Conservation (phyloP, 2,888 invertebrate species). For the Pocota personata region DNA sequence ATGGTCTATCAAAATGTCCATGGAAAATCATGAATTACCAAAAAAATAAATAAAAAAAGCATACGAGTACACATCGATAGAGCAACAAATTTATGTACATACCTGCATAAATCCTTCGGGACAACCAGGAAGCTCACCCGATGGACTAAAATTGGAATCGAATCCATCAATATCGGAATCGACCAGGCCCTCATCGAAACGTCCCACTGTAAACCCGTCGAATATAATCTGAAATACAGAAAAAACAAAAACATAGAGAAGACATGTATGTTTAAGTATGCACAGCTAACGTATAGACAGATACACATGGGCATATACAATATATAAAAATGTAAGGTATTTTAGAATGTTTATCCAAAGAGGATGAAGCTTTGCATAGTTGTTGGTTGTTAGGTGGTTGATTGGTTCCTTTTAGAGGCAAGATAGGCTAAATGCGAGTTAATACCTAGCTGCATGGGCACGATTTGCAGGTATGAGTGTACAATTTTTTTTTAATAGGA, state of each 20-base stretch:
- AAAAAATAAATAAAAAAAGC: not conserved
- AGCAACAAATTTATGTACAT: slow-evolving; percentile 78
- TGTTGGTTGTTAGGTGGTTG: slow-evolving; percentile 63
- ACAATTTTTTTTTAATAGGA: slow-evolving; percentile 37
- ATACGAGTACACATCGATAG: not conserved
- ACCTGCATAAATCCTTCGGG: slow-evolving; percentile 95
- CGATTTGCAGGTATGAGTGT: slow-evolving; percentile 3
- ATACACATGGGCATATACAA: not conserved
- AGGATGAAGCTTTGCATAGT: slow-evolving; percentile 59
- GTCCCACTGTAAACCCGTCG: slow-evolving; percentile 94
- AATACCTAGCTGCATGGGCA: slow-evolving; percentile 17
- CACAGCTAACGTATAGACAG: not conserved
- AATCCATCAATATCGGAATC: slow-evolving; percentile 82
- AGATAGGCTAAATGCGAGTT: slow-evolving; percentile 48
- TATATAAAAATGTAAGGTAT: slow-evolving; percentile 34
- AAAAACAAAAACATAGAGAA: slow-evolving; percentile 27
- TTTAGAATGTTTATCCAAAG: slow-evolving; percentile 66
- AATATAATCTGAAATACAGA: slow-evolving; percentile 87
- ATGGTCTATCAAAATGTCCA: slow-evolving; percentile 55
- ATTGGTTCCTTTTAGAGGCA: slow-evolving; percentile 57
- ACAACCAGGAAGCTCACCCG: slow-evolving; percentile 89
- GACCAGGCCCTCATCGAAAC: slow-evolving; percentile 87
- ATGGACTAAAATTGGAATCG: slow-evolving; percentile 82
- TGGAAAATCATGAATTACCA: slow-evolving; percentile 37
- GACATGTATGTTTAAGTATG: slow-evolving; percentile 11